These are phyloP conservation scores for Apodemia mormo DNA, from an alignment of 2,888 invertebrate species.

Conservation along the genomic window DNA sequence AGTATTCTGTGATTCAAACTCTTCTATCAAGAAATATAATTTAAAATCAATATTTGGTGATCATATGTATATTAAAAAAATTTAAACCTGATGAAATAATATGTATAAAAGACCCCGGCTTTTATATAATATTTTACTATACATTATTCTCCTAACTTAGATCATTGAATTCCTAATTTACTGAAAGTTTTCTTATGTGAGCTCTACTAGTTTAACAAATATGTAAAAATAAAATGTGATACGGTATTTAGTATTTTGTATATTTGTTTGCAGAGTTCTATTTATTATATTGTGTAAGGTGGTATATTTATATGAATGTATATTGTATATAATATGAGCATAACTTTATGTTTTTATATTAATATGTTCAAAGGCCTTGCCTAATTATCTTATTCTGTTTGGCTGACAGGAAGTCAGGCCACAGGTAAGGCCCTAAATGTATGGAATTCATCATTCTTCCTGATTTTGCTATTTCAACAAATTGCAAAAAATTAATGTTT, in stretches of 20 bases:
- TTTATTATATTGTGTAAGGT: constrained; percentile 9
- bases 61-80: too few relatives aligned
- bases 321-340: constrained; percentile 25
- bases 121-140: too few relatives aligned
- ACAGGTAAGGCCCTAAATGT: constrained; percentile 67
- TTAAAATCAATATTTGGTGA: too few relatives aligned
- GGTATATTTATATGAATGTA: constrained; percentile 9
- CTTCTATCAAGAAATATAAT: too few relatives aligned
- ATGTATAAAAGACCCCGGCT: too few relatives aligned
- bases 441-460: constrained; percentile 32
- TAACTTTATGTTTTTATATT: constrained; percentile 25
- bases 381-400: constrained; percentile 66
- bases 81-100: too few relatives aligned
- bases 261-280: constrained; percentile 1
- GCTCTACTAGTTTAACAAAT: too few relatives aligned
- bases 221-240: background rate
- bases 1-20: too few relatives aligned
- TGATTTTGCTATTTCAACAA: constrained; percentile 39
- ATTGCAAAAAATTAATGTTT: constrained; percentile 13
- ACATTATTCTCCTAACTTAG: too few relatives aligned
- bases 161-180: too few relatives aligned
- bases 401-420: constrained; percentile 75
- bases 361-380: constrained; percentile 46
- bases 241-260: constrained; percentile 9
- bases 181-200: background rate